A percentile compares a stretch with the other conserved stretches of the same genome.
These are phyloP conservation scores for Julus scandinavius DNA, from an alignment of 2,888 invertebrate species.

Conservation along the genomic window DNA sequence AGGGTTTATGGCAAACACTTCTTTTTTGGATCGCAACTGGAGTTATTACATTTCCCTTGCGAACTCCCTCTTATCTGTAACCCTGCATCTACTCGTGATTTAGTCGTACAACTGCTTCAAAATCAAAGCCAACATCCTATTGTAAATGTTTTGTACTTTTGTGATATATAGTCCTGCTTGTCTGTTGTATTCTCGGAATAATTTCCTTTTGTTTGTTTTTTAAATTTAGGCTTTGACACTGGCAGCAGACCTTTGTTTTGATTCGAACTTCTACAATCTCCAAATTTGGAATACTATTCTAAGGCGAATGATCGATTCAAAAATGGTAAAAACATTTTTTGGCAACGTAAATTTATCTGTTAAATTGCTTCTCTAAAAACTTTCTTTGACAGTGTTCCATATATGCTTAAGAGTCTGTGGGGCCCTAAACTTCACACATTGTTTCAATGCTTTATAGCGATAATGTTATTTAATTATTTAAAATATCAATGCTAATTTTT, in stretches of 20 bases:
- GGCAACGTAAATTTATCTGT: not conserved
- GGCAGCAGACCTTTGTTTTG: slow-evolving; percentile 30
- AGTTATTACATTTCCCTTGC: not conserved
- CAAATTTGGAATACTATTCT: slow-evolving; percentile 46
- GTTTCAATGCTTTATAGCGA: no score
- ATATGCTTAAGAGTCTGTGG: not conserved
- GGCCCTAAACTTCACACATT: no score
- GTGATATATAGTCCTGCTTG: no score
- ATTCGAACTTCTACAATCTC: not conserved
- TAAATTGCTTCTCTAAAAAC: no score
- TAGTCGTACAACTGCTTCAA: slow-evolving; percentile 37
- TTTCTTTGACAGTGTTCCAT: no score
- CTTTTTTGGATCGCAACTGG: slow-evolving; percentile 9
- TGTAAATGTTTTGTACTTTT: not conserved
- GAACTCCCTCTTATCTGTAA: not conserved
- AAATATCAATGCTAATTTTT: not conserved
- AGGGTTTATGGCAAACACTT: not conserved
- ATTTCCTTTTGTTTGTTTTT: not conserved
- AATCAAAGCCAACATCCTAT: not conserved
- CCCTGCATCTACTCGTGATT: not conserved
- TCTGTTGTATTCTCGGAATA: not conserved
- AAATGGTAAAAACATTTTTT: not conserved
- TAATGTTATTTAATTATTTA: no score
- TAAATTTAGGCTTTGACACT: not conserved
- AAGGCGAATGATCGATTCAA: slow-evolving; percentile 21